Conservation (phyloP, 2,797 vertebrate species). For the Lepus oiostolus region DNA sequence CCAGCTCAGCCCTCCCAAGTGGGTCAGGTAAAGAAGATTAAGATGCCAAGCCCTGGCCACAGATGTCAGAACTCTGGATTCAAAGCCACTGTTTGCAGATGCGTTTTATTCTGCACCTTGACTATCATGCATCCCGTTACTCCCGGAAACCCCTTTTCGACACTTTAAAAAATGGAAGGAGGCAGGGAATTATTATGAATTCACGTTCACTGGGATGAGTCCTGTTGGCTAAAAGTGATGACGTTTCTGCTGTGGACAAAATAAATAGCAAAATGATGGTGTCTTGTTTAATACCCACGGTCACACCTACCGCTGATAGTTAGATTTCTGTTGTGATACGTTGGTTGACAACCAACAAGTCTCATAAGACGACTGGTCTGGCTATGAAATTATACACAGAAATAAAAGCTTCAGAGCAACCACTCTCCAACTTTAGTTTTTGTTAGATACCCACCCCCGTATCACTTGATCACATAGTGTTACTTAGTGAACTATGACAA, state of each 20-base stretch:
- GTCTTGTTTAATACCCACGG: conserved; percentile 34
- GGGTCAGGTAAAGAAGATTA: conserved; percentile 79
- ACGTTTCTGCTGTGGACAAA: conserved; percentile 24
- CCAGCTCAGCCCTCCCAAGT: not conserved
- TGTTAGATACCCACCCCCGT: not conserved
- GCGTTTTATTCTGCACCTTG: conserved; percentile 52
- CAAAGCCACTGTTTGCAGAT: conserved; percentile 45
- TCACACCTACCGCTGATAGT: not conserved
- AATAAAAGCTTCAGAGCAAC: conserved; percentile 70
- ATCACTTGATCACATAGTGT: not conserved
- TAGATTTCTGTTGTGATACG: conserved; percentile 4
- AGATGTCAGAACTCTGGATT: conserved; percentile 63
- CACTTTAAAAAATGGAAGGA: conserved; percentile 55
- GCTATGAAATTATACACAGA: conserved; percentile 65
- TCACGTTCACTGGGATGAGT: not conserved
- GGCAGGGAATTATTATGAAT: conserved; percentile 41
- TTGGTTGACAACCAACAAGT: conserved; percentile 16
- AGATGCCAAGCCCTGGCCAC: conserved; percentile 47
- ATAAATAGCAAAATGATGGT: conserved; percentile 40
- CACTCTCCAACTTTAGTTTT: conserved; percentile 59
- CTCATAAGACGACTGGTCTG: not conserved
- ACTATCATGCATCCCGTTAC: conserved; percentile 14
- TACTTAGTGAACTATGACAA: conserved; percentile 34
- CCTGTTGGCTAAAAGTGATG: conserved; percentile 32
- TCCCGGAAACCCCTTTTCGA: not conserved